Evolutionary conservation across 1,140 invertebrate species (phyloP).

Genomic region (Harlomillsia oculata): DNA sequence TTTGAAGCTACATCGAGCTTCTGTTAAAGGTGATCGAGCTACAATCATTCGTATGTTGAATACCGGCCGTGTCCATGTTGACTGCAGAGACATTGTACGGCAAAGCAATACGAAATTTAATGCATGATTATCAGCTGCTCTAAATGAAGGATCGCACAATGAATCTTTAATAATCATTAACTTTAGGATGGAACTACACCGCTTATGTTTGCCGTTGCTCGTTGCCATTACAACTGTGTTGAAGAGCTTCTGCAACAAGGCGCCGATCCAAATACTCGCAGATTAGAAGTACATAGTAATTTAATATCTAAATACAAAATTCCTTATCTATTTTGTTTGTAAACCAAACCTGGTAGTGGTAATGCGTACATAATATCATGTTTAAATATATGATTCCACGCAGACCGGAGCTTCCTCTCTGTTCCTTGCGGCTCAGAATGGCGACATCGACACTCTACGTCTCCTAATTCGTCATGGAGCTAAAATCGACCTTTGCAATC

Average conservation of each 20-base stretch:
- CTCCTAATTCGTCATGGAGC: constrained; percentile 66
- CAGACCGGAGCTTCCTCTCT: constrained; percentile 83
- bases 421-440: constrained; percentile 85
- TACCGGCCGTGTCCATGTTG: constrained; percentile 83
- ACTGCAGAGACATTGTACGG: constrained; percentile 79
- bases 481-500: constrained; percentile 65
- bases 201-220: constrained; percentile 75
- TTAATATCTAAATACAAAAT: too few species aligned
- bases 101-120: not conserved
- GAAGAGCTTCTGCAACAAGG: constrained; percentile 76
- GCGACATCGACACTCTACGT: constrained; percentile 69
- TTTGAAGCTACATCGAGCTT: constrained; percentile 78
- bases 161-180: not conserved
- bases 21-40: constrained; percentile 68
- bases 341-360: too few species aligned
- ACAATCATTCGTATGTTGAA: constrained; percentile 67
- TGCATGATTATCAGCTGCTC: not conserved
- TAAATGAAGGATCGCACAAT: not conserved
- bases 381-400: constrained; percentile 34
- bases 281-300: constrained; percentile 49
- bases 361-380: too few species aligned
- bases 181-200: constrained; percentile 84
- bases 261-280: constrained; percentile 67
- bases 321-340: too few species aligned
- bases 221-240: constrained; percentile 77